Evolutionary conservation across 1,140 invertebrate species (phyloP), one percentile per base, ranked within the genome.

Genomic region (Steinernema khuongi): DNA sequence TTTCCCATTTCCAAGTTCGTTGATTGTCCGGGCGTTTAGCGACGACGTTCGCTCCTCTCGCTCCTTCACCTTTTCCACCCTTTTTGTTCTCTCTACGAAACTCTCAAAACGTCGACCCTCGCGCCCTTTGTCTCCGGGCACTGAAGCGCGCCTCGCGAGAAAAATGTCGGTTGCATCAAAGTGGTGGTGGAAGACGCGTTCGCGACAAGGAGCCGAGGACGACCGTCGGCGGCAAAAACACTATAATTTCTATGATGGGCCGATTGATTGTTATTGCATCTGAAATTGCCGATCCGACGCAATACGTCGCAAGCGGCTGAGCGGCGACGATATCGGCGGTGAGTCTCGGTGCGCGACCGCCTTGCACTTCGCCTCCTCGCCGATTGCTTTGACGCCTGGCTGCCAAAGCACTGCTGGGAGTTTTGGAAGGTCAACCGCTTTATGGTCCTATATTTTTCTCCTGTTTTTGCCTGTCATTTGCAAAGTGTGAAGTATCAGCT

Each of bases 191-290:
- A 60, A n/a, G n/a, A n/a, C n/a, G n/a, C 50, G 50, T 60, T 22
- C 50, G 50, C 50, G 50, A 60, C 50, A 60, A 60, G 50, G 50
- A 60, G 50, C 22, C 50, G 50, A 60, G 50, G 50, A 60, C n/a
- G n/a, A 60, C 50, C 14, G 26, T 22, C 50, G 50, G 14, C 50
- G 50, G 50, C 50, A 60, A 60, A 60, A 60, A 60, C 50, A 60
- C 50, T 60, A 60, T 60, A 60, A 60, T 60, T 60, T 60, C 50
- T 60, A 60, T 60, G 50, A 60, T 60, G 50, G 50, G 50, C 50
- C 50, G 50, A 60, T 60, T 60, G 50, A 60, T 60, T 60, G 50
- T 60, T 60, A 60, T 60, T 60, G 50, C 50, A 60, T 60, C 50
- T 60, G 50, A 60, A 60, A 60, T 60, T 60, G 50, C 50, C 50